phyloP scores from a whole-genome alignment of 2,797 vertebrate genomes.

The Thripadectes ignobilis region DNA sequence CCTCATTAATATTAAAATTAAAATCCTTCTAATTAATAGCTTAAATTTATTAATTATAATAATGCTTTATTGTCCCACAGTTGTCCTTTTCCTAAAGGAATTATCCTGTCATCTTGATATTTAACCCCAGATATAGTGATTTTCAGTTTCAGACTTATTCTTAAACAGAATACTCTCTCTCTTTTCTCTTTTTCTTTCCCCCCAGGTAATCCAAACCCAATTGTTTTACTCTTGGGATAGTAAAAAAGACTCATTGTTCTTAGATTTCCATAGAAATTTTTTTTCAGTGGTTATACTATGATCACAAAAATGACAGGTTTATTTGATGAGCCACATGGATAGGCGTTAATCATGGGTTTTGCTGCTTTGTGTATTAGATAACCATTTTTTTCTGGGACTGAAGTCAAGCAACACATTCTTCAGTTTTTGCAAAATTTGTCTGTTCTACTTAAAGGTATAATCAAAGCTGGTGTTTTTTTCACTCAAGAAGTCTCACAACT shows the following conservation, averaged over 20 bases:
- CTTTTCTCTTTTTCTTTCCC: rapidly evolving
- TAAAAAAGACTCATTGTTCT: not conserved
- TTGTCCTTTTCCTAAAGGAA: not conserved
- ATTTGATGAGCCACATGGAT: not conserved
- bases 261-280: not conserved
- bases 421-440: not conserved
- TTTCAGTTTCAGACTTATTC: not conserved
- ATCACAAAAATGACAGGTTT: not conserved
- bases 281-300: not conserved
- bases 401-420: not conserved
- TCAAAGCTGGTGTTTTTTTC: not conserved
- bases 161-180: not conserved
- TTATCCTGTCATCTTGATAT: not conserved
- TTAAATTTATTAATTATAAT: not conserved
- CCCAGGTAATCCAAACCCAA: not conserved
- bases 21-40: not conserved
- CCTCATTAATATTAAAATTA: not conserved
- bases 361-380: not conserved
- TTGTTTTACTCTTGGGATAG: not conserved
- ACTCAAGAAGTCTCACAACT: not conserved
- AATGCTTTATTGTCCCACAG: not conserved
- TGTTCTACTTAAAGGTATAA: not conserved
- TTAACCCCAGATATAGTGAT: not conserved
- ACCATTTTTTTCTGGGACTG: not conserved
- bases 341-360: not conserved